Evolutionary conservation across 2,797 vertebrate species (phyloP), one percentile per base, ranked within the genome.

Genomic region (Micrastur ruficollis): DNA sequence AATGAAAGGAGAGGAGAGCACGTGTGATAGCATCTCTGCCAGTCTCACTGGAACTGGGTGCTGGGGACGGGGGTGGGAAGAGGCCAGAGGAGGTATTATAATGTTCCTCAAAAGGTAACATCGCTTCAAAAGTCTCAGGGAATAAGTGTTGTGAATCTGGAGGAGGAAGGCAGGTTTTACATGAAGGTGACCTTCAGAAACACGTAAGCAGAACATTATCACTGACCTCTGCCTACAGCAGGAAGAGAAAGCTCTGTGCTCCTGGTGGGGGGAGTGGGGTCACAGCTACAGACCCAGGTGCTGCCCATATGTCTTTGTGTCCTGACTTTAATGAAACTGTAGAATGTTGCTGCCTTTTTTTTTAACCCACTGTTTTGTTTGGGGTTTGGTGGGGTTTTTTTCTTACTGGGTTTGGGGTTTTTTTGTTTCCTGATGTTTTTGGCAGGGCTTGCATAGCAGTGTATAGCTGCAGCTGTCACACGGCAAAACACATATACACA

Each of bases 241-340:
- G 87, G 58, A 90, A 88, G 44, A 61, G 36, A 83, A 75, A 83
- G 15, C 50, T 65, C 7, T 20, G 11, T 40, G 16, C 18, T 95
- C 44, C 31, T 49, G 40, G 40, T 32, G 19, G 9, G 3, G 14
- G 47, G 21, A 67, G 44, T 16, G 14, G 23, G 81, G 67, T 94
- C 81, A 58, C 36, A 83, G 73, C 53, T 81, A 90, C 36, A 83
- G 49, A 72, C 17, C 49, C 93, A 96, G 85, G 76, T 91, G 86
- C 42, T 96, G 47, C 71, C 86, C 86, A 95, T 50, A 93, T 95
- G 84, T 76, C 47, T 87, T 75, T 84, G 47, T 74, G 75, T 81
- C 85, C 75, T 84, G 72, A 65, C 81, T 92, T 94, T 81, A 81
- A 55, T 78, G 32, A 72, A 92, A 58, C 40, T n/a, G 8, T 49